Evolutionary conservation across 2,888 invertebrate genomes (phyloP).

Genomic region (Hyalella azteca): DNA sequence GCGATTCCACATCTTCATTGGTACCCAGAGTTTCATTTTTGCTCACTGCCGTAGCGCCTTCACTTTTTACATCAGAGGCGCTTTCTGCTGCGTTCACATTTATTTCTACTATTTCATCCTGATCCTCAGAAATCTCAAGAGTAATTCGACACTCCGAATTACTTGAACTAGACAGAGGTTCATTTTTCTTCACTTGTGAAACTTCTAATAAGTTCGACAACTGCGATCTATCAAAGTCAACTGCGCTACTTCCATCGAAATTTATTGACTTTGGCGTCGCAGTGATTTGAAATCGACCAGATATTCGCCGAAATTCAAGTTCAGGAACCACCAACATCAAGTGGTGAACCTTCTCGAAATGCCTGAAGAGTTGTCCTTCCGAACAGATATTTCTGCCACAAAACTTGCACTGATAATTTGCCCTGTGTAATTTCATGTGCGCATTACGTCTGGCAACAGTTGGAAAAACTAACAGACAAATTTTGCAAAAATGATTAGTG

Average conservation of each 20-base stretch:
- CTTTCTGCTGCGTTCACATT: not conserved
- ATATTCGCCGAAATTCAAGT: not conserved
- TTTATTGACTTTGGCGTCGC: not conserved
- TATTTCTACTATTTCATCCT: not conserved
- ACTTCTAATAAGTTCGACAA: too few species aligned
- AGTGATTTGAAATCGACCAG: not conserved
- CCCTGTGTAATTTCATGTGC: not conserved
- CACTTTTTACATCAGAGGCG: too few species aligned
- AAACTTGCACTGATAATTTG: not conserved
- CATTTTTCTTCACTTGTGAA: too few species aligned
- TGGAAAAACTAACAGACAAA: not conserved
- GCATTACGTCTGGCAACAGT: not conserved
- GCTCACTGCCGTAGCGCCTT: too few species aligned
- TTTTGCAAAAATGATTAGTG: not conserved
- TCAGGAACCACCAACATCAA: not conserved
- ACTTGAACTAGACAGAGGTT: too few species aligned
- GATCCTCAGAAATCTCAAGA: not conserved
- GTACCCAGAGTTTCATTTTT: too few species aligned
- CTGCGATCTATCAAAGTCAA: too few species aligned
- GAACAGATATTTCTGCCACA: conserved; percentile 10
- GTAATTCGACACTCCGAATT: not conserved
- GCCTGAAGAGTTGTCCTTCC: conserved; percentile 15
- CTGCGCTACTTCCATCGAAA: too few species aligned
- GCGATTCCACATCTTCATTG: too few species aligned
- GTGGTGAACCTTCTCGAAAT: not conserved